Evolutionary conservation across 1,140 invertebrate species (phyloP).

Genomic region (Solenopsis invicta): DNA sequence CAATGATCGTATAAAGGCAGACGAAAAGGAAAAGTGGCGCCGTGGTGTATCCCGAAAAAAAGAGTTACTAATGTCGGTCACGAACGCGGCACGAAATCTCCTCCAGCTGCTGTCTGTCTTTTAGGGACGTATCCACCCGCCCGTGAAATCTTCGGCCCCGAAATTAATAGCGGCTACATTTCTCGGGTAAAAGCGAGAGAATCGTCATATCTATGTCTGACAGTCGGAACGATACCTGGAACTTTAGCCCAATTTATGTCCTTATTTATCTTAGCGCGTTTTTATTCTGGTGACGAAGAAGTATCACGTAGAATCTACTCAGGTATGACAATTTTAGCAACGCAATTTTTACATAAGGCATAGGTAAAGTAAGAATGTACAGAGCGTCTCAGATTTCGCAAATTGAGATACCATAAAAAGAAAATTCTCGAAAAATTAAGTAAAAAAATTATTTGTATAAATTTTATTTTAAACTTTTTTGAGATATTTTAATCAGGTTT

Average conservation of each 20-base stretch:
- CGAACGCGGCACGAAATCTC: constrained; percentile 73
- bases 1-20: constrained; percentile 33
- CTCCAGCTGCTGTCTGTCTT: constrained; percentile 73
- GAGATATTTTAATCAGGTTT: too few species aligned
- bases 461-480: too few species aligned
- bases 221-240: constrained; percentile 31
- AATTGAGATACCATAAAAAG: too few species aligned
- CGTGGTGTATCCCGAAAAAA: constrained; percentile 52
- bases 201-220: constrained; percentile 42
- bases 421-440: too few species aligned
- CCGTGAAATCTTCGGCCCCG: constrained; percentile 70
- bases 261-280: constrained; percentile 18
- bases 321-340: neutral
- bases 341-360: neutral
- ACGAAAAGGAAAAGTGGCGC: constrained; percentile 54
- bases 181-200: constrained; percentile 53
- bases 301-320: neutral
- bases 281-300: neutral
- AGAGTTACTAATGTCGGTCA: constrained; percentile 79
- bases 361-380: neutral
- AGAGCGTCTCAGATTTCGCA: too few species aligned
- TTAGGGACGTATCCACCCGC: constrained; percentile 62
- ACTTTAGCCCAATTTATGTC: neutral
- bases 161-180: constrained; percentile 74
- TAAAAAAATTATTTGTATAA: too few species aligned